A percentile compares a stretch with the other conserved stretches of the same genome.
These are phyloP conservation scores for Coecobrya sp. DNA, from an alignment of 2,888 invertebrate species.

Conservation along the genomic window DNA sequence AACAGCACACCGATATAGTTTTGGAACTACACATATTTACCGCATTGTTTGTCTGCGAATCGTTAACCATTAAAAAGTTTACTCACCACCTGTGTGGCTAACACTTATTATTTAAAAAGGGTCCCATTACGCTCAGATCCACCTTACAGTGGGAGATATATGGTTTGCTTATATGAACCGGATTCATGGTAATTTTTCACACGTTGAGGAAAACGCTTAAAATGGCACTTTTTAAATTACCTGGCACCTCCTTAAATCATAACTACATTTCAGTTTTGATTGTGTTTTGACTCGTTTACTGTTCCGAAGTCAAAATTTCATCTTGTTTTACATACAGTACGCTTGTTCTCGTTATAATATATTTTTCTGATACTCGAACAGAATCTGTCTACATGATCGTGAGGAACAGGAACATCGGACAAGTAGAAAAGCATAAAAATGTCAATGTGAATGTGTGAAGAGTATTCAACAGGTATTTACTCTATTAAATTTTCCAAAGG, in stretches of 20 bases:
- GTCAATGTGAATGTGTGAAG: slow-evolving; percentile 63
- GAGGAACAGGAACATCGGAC: slow-evolving; percentile 4
- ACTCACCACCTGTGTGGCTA: slow-evolving; percentile 78
- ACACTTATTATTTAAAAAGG: slow-evolving; percentile 54
- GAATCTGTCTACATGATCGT: slow-evolving; percentile 27
- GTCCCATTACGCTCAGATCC: background rate
- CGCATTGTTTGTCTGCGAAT: slow-evolving; percentile 44
- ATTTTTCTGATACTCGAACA: slow-evolving; percentile 14
- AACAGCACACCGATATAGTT: background rate
- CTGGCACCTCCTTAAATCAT: slow-evolving; percentile 83
- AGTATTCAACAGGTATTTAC: slow-evolving; percentile 26
- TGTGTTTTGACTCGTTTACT: slow-evolving; percentile 70
- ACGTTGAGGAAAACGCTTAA: slow-evolving; percentile 78
- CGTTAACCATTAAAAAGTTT: slow-evolving; percentile 53
- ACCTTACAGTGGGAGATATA: slow-evolving; percentile 19
- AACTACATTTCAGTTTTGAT: slow-evolving; percentile 75
- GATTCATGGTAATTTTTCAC: slow-evolving; percentile 85
- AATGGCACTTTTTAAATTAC: slow-evolving; percentile 76
- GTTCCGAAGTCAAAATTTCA: slow-evolving; percentile 32
- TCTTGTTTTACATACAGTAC: slow-evolving; percentile 32
- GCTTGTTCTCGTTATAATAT: slow-evolving; percentile 11
- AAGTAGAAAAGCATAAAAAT: slow-evolving; percentile 66
- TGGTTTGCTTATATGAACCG: slow-evolving; percentile 55
- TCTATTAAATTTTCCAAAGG: slow-evolving; percentile 63
- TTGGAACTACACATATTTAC: background rate